Evolutionary conservation across 2,797 vertebrate genomes (phyloP), one percentile per base, ranked within the genome.

Genomic region (Sebastes taczanowskii): DNA sequence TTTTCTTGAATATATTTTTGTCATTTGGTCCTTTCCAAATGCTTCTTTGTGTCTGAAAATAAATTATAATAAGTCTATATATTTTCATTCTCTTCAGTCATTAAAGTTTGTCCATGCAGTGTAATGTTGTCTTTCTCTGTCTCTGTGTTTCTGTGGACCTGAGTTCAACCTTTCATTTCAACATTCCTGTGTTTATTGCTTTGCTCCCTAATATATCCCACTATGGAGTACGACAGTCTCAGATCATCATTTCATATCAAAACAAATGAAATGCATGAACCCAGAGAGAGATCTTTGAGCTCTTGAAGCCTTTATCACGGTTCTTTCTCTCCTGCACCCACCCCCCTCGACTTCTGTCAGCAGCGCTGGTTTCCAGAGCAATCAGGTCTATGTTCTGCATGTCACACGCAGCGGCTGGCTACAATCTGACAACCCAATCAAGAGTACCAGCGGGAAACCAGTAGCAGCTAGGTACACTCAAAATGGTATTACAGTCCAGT

Each of bases 351-450:
- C 56, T 66, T 66, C 67, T 62, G 25, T 78, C 42, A 49, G 42
- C 60, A 46, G 13, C 2, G 6, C 38, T 22, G 23, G 34, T 55
- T 82, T 63, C 81, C 55, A 76, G 18, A 49, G 75, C 83, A 86
- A 82, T 88, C 81, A 83, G 53, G 42, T 82, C 80, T 56, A 69
- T 81, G 53, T 86, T 85, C 67, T 83, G 52, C 81, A 78, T 70
- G 81, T 82, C 78, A 72, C 67, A 71, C 16, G 16, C 74, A 66
- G 80, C 18, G 4, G 62, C 81, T 30, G 56, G 67, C 77, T 76
- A 60, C 52, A 77, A 79, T 74, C 69, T 86, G 80, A 88, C 79
- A 84, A 77, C 55, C 84, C 83, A 88, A 88, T 86, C 84, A 89
- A 78, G 58, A 79, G 55, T 60, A 63, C 32, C 80, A 80, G 82